Base-by-base conservation (phyloP, 2,888 invertebrate species). In the Isoperla grammatica region DNA sequence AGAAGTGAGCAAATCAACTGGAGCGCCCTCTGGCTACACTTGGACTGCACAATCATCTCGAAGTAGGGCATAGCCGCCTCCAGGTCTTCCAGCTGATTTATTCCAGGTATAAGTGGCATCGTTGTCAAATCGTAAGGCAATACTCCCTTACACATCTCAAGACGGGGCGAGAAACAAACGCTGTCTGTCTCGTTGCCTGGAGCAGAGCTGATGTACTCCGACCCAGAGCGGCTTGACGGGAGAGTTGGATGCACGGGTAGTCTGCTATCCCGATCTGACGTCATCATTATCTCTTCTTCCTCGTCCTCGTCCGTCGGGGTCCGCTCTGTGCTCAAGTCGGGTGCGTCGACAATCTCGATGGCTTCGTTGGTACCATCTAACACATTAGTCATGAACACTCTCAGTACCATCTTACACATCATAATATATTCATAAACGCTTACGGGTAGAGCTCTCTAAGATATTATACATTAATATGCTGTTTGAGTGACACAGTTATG, bases 121-220 rank as follows among this genome's bases (percentile, higher is more conserved):
- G 81, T 80, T 1, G 85, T 83, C 64, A 85, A 71, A 72, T 85
- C 85, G 68, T 85, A 86, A 0, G 83, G 84, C n/a, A 85, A 72
- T 2, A 85, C 78, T 1, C 83, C 84, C n/a, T 81, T 80, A 66
- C 86, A 86, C 55, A 81, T 68, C 8, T 74, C 69, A 50, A 79
- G 69, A 4, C 75, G 74, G 1, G 81, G 79, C 1, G 81, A 81
- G n/a, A 75, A 77, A 68, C 81, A 81, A 65, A 76, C 63, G 9
- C 53, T 39, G 5, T 53, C 53, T 15, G 53, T 53, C 20, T 53
- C 53, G 13, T 53, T 53, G 1, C 9, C 49, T 4, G 57, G 37
- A 2, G 49, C 50, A 9, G n/a, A 39, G n/a, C 12, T 15, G 9
- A 37, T 39, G n/a, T 2, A 20, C 2, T 49, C 39, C 22, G 22